These are phyloP conservation scores for Tenualosa thibaudeaui DNA, from an alignment of 2,797 vertebrate genomes.

Conservation along the genomic window DNA sequence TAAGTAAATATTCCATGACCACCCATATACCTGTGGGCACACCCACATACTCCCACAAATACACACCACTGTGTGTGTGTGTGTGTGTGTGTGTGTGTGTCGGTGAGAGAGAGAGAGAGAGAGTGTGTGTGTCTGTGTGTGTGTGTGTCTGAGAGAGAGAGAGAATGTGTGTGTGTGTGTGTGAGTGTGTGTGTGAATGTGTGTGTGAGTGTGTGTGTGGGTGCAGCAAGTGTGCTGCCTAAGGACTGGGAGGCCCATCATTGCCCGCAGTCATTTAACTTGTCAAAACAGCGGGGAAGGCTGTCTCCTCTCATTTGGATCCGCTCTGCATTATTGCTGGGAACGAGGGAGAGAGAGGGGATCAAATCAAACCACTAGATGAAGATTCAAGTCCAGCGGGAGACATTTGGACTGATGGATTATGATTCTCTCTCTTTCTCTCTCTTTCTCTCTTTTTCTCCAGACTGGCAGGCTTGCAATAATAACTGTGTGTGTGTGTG, in stretches of 20 bases:
- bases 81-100: too few relatives aligned
- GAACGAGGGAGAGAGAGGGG: slow-evolving; percentile 62
- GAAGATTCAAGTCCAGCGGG: slow-evolving; percentile 58
- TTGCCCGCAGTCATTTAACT: slow-evolving; percentile 72
- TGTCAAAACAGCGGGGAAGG: slow-evolving; percentile 69
- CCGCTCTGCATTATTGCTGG: slow-evolving; percentile 66
- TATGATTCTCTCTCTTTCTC: slow-evolving; percentile 39
- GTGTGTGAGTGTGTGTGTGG: background rate
- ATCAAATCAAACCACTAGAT: slow-evolving; percentile 64
- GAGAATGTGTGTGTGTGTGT: background rate
- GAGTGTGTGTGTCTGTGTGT: background rate
- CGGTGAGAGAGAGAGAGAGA: too few relatives aligned
- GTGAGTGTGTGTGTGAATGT: background rate
- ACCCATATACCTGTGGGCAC: background rate
- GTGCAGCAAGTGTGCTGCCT: slow-evolving; percentile 58
- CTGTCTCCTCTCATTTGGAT: slow-evolving; percentile 65
- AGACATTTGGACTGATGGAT: slow-evolving; percentile 54
- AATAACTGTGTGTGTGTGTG: background rate
- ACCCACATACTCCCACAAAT: background rate
- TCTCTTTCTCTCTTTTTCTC: slow-evolving; percentile 30
- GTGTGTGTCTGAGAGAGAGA: background rate
- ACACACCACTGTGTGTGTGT: background rate
- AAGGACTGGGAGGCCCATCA: slow-evolving; percentile 62
- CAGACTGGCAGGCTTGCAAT: background rate
- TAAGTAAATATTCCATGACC: background rate